phyloP scores from a whole-genome alignment of 2,888 invertebrate species.

The Hydropsyche betteni region DNA sequence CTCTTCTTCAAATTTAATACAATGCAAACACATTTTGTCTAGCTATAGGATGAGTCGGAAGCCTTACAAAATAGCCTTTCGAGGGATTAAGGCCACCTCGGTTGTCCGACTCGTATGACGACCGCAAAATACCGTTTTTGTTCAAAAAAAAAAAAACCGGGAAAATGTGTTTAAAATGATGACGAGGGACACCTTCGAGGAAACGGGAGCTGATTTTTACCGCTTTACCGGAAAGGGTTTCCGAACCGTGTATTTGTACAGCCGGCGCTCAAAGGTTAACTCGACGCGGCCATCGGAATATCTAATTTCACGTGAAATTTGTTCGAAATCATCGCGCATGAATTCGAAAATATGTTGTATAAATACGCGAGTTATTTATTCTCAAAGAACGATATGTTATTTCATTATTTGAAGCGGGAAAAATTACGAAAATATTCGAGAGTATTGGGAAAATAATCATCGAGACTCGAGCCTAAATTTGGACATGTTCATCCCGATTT shows the following conservation, averaged over 20 bases:
- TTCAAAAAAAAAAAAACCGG: constrained; percentile 6
- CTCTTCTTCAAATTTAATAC: too few species aligned
- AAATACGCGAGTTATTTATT: too few species aligned
- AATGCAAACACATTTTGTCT: too few species aligned
- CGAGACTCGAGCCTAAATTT: too few species aligned
- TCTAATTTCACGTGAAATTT: not conserved
- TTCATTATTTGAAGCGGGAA: too few species aligned
- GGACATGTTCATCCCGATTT: too few species aligned
- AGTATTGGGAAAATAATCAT: too few species aligned
- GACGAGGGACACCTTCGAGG: not conserved
- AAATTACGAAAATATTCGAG: too few species aligned
- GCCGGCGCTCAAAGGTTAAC: not conserved
- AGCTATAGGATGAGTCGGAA: not conserved
- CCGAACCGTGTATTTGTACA: not conserved
- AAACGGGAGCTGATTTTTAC: not conserved
- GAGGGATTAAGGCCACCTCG: not conserved
- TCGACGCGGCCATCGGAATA: not conserved
- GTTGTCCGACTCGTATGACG: constrained; percentile 16
- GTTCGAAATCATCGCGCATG: not conserved
- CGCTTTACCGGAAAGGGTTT: constrained; percentile 7
- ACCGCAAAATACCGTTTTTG: not conserved
- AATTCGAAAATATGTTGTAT: not conserved
- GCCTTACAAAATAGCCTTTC: constrained; percentile 17
- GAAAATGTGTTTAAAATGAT: constrained; percentile 24
- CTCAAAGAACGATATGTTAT: too few species aligned